Base-by-base conservation (phyloP, 2,113 vertebrate species). In the Bubo blakistoni region DNA sequence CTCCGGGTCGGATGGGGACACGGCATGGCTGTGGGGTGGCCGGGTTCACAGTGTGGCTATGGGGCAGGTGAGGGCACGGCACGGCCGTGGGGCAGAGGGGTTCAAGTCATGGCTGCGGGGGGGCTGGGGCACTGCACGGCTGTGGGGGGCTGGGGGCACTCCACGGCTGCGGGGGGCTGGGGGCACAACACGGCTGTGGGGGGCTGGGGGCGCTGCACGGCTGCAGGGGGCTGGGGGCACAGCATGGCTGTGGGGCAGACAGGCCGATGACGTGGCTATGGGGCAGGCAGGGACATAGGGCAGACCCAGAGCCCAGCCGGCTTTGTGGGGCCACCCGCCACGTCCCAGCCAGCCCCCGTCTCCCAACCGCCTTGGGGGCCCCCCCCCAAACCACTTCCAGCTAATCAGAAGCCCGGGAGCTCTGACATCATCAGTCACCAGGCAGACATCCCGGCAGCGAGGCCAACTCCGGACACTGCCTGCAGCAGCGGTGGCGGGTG, bases 351-450 rank as follows among this genome's bases (percentile, higher is more conserved):
- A 38, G 12, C 20, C 29, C 47, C n/a, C 1, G 1, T 1, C 11
- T 34, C 73, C 59, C 30, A 13, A 3, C 9, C 1, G 6, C 42
- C 4, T 16, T 10, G 2, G 38, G 22, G 52, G 1, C 13, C 5
- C 25, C 8, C 27, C 18, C 26, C 27, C 4, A 5, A 40, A 54
- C 40, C 9, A 49, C 49, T 42, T 30, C 15, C 6, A 86, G 51
- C 95, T 94, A 97, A 96, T 94, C 46, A 49, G 81, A n/a, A 55
- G 11, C 11, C 20, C 0, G 2, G 12, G 0, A 1, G 1, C 7
- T 1, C 2, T 97, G 92, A 95, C 59, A 40, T 97, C 97, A 97
- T 1, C 63, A 69, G 97, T 98, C 94, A 17, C 97, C 61, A 34
- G 97, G 97, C 93, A 97, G 97, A 97, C 54, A 4, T 20, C 25